Evolutionary conservation across 2,888 invertebrate genomes (phyloP).

Genomic region (Pyrrhosoma nymphula): DNA sequence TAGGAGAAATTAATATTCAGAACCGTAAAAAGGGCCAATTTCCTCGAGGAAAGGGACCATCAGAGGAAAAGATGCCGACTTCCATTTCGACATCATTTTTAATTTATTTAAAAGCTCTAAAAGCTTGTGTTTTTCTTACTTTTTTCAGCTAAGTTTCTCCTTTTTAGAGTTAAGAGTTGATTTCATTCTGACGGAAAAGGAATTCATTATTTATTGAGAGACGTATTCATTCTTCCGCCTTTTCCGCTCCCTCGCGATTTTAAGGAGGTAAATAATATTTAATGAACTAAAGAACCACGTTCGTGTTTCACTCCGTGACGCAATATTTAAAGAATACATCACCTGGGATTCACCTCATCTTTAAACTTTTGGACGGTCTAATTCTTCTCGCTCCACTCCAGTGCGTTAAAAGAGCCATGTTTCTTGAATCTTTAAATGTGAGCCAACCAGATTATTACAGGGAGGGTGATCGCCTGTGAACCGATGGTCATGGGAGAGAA

Average conservation of each 20-base stretch:
- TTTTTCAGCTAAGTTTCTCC: background rate
- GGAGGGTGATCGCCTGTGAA: too few species aligned
- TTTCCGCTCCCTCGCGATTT: background rate
- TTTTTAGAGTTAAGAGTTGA: background rate
- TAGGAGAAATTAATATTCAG: too few species aligned
- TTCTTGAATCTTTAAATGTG: too few species aligned
- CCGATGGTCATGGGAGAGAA: too few species aligned
- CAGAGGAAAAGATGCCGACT: background rate
- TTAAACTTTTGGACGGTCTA: too few species aligned
- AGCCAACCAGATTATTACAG: too few species aligned
- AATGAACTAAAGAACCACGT: background rate
- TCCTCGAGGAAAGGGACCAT: background rate
- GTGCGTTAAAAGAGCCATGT: too few species aligned
- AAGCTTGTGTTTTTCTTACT: background rate
- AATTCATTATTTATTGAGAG: constrained; percentile 1
- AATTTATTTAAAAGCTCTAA: background rate
- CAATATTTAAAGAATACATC: background rate
- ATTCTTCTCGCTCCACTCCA: too few species aligned
- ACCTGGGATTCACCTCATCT: too few species aligned
- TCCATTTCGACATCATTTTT: background rate
- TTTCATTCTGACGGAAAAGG: background rate
- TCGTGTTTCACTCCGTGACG: background rate
- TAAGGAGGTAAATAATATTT: background rate
- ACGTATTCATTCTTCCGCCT: background rate
- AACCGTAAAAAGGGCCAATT: background rate